Conservation (phyloP, 2,888 invertebrate genomes). For the Cephus sareptanus region DNA sequence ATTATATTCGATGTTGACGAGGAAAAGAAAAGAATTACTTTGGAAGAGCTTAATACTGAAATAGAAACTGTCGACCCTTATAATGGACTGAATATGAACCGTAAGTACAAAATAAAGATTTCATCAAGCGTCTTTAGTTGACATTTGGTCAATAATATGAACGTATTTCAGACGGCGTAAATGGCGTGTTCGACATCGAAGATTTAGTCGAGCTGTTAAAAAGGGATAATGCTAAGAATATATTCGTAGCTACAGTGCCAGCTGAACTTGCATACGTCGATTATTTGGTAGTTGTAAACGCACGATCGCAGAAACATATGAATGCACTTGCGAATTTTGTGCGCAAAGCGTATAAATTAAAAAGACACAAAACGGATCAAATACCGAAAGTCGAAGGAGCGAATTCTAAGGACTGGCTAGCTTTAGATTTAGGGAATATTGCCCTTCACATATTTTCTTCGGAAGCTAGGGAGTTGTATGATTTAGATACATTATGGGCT, state of each 20-base stretch:
- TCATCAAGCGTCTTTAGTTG: constrained; percentile 7
- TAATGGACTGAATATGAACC: constrained; percentile 72
- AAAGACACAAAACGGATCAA: constrained; percentile 72
- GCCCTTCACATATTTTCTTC: constrained; percentile 88
- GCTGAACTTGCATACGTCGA: constrained; percentile 82
- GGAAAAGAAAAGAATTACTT: constrained; percentile 66
- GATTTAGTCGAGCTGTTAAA: constrained; percentile 82
- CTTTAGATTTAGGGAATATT: constrained; percentile 94
- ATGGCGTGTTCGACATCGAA: constrained; percentile 89
- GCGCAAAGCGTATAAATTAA: constrained; percentile 80
- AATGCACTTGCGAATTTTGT: constrained; percentile 80
- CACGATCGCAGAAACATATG: constrained; percentile 80
- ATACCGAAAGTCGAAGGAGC: constrained; percentile 84
- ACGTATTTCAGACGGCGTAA: constrained; percentile 77
- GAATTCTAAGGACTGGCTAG: constrained; percentile 84
- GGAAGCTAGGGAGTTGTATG: constrained; percentile 78
- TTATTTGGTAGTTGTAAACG: constrained; percentile 85
- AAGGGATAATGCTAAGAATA: constrained; percentile 81
- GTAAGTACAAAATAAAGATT: constrained; percentile 65
- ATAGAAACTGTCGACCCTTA: constrained; percentile 71
- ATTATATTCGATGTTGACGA: constrained; percentile 81
- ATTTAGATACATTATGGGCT: constrained; percentile 92
- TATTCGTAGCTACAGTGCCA: constrained; percentile 85
- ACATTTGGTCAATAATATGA: not conserved
- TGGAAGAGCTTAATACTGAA: constrained; percentile 51